Base-by-base conservation (phyloP, 1,140 invertebrate species). In the Aphelenchoides avenae region DNA sequence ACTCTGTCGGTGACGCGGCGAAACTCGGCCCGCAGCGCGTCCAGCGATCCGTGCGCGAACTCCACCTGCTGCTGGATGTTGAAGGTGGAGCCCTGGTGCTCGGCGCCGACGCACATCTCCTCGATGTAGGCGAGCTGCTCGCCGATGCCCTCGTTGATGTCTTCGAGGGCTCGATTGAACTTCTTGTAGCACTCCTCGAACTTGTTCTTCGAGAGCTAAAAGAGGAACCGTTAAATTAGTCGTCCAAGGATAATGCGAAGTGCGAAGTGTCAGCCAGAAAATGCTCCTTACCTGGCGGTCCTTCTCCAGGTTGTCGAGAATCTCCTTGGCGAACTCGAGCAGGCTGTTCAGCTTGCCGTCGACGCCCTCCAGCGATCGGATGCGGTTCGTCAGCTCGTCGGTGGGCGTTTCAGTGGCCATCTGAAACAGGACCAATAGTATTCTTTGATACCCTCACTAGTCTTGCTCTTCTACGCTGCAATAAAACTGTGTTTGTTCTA, bases 41-140 rank as follows among this genome's bases (percentile, higher is more conserved):
- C n/a, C n/a, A n/a, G n/a, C n/a, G n/a, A n/a, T n/a, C n/a, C n/a
- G n/a, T n/a, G n/a, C n/a, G 22, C 15, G 11, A 30, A 15, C 27
- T 64, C 57, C 24, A 11, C 20, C 20, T 26, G 33, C 29, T 64
- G 61, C 31, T 69, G 48, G 6, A 40, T 22, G 9, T 41, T 24
- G 30, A 70, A 64, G 26, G 31, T 64, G 11, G 52, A 61, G 52
- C 65, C 62, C 36, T 64, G 62, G 33, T 64, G 62, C 36, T 64
- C 62, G 15, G 66, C 52, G 18, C 62, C 62, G 20, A 67, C 64
- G 31, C 61, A 67, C 7, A 67, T 36, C n/a, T 60, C 61, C 34
- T 68, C 64, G 54, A 65, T 70, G 22, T 68, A 65, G 13, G 48
- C 64, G n/a, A 65, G 57, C 39, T 65, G 63, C 7, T 65, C 58